Base-by-base conservation (phyloP, 2,113 vertebrate genomes). In the Pterocles orientalis region DNA sequence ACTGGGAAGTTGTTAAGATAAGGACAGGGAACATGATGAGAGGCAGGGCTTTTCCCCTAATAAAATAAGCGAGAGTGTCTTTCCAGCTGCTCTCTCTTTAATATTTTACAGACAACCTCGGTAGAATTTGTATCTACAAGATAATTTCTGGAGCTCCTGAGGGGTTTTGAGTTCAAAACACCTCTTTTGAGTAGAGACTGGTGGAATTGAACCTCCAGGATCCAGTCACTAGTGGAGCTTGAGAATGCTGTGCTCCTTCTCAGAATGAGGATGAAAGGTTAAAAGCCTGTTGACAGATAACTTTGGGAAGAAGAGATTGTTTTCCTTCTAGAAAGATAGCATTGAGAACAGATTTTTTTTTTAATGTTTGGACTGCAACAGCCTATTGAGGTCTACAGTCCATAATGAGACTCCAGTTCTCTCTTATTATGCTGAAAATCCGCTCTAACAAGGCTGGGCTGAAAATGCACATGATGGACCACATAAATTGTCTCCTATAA, bases 401-500 rank as follows among this genome's bases (percentile, higher is more conserved):
- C 81, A 82, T 33, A 88, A 90, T 68, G 77, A 97, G 96, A 95
- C 84, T 91, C 41, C 94, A 82, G 9, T 34, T 97, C 86, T 94
- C 71, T 95, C 82, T 76, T 78, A 62, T 12, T 62, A 12, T 65
- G 43, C 62, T 85, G 61, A 89, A 95, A 92, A 86, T 43, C 78
- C 92, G 50, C 78, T 84, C 66, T 71, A 85, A 96, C 85, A 94
- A 95, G 12, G 11, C 19, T 89, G 88, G 86, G 88, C 92, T 97
- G 88, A 95, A 96, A 97, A 97, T 11, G 80, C 83, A 86, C 48
- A 43, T 77, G 92, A 97, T 92, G 93, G 91, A 96, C 97, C 94
- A 94, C 95, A 98, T 98, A 97, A 98, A 97, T 93, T 97, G 88
- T 93, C 93, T 87, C 91, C 95, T 94, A 96, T 98, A 98, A 98